phyloP scores from a whole-genome alignment of 2,888 invertebrate species.

The Apantesis nais region DNA sequence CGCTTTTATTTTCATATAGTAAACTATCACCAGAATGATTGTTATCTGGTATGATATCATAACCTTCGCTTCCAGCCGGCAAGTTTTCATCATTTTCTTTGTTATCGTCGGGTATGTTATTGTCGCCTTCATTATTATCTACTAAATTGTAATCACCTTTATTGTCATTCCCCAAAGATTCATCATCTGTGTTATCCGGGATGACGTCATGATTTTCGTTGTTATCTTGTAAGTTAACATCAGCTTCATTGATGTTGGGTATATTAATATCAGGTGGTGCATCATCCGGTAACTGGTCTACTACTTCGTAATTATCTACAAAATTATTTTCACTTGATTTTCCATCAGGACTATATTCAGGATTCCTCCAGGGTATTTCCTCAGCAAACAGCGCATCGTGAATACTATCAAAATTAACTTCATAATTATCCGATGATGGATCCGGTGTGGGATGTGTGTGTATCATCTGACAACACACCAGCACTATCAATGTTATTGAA shows the following conservation, averaged over 20 bases:
- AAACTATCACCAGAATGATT: neutral
- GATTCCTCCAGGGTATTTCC: no score
- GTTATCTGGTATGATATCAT: neutral
- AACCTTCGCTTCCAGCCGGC: neutral
- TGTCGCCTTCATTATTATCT: neutral
- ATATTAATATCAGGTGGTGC: neutral
- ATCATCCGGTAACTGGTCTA: neutral
- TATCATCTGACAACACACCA: neutral
- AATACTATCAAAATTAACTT: neutral
- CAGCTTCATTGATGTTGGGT: neutral
- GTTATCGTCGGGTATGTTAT: neutral
- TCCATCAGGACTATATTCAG: neutral
- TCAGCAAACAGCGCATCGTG: no score
- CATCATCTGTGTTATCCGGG: neutral
- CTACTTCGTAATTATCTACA: neutral
- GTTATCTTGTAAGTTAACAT: neutral
- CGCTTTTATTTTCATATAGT: neutral
- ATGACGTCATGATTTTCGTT: neutral
- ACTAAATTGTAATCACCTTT: neutral
- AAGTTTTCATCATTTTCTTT: neutral
- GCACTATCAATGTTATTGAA: neutral
- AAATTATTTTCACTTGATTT: neutral
- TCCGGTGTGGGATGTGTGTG: neutral
- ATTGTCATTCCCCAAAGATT: neutral
- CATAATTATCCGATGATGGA: neutral